Conservation (phyloP, 2,888 invertebrate species). For the Agrotis ipsilon region DNA sequence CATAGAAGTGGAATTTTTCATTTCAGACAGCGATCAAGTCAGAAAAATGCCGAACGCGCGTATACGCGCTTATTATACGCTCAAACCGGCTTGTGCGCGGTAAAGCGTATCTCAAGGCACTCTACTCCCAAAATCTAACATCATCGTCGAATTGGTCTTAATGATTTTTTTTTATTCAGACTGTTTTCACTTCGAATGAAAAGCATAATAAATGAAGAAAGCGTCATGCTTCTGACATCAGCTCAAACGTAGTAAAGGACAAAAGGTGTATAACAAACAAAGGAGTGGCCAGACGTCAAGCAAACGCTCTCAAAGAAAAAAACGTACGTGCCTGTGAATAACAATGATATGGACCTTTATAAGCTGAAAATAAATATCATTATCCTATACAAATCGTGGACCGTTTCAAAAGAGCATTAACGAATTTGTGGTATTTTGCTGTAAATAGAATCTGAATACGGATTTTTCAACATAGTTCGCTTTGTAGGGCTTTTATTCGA, state of each 20-base stretch:
- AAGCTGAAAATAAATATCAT: constrained; percentile 42
- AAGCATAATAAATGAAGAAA: background rate
- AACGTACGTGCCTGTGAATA: constrained; percentile 47
- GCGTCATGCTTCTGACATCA: background rate
- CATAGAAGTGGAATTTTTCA: too few species aligned
- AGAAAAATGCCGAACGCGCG: too few species aligned
- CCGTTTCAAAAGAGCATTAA: constrained; percentile 4
- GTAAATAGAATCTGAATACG: background rate
- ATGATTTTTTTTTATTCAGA: background rate
- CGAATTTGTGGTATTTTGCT: background rate
- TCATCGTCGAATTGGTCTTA: too few species aligned
- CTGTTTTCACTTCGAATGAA: background rate
- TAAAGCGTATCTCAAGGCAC: too few species aligned
- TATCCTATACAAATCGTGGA: constrained; percentile 20
- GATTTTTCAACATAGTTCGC: background rate
- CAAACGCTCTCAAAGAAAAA: constrained; percentile 37
- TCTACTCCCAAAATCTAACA: too few species aligned
- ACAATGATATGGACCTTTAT: constrained; percentile 19
- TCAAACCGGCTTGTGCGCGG: too few species aligned
- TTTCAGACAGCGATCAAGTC: too few species aligned
- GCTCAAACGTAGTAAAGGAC: constrained; percentile 21
- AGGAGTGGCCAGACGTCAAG: constrained; percentile 30
- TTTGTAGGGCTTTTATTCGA: background rate
- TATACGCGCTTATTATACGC: too few species aligned
- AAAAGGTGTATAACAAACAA: constrained; percentile 44